phyloP scores from a whole-genome alignment of 1,140 invertebrate species.

The Eumaeus atala region DNA sequence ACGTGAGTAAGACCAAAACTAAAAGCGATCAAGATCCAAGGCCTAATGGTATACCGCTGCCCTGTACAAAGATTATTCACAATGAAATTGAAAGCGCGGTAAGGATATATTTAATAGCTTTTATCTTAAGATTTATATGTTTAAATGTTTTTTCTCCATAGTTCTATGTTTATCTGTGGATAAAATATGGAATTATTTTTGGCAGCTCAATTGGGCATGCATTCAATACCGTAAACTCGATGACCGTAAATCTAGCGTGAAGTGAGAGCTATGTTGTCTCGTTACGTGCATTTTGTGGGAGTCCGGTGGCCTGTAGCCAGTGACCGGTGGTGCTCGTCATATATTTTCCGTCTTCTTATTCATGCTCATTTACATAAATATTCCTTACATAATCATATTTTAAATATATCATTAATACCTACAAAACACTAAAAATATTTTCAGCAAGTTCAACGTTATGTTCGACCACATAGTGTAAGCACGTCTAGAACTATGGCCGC shows the following conservation, averaged over 20 bases:
- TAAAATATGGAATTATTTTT: too few species aligned
- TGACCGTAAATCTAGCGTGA: too few species aligned
- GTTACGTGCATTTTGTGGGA: too few species aligned
- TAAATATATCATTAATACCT: too few species aligned
- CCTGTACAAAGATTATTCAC: slow-evolving; percentile 45
- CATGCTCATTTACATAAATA: too few species aligned
- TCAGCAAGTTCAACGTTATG: slow-evolving; percentile 73
- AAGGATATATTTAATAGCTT: slow-evolving; percentile 22
- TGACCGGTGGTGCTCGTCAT: too few species aligned
- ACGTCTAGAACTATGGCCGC: slow-evolving; percentile 90
- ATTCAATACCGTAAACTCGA: neutral
- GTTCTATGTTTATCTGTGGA: too few species aligned
- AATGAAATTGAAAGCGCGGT: slow-evolving; percentile 51
- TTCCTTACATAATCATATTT: neutral
- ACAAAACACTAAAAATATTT: slow-evolving; percentile 15
- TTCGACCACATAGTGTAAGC: slow-evolving; percentile 83
- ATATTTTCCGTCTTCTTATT: too few species aligned
- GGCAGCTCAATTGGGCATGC: too few species aligned
- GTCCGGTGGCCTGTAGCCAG: too few species aligned
- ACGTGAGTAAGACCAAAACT: slow-evolving; percentile 85
- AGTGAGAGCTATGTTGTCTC: too few species aligned
- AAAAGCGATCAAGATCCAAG: slow-evolving; percentile 73
- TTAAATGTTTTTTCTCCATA: too few species aligned
- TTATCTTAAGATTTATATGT: slow-evolving; percentile 8
- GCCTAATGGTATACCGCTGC: slow-evolving; percentile 52